Evolutionary conservation across 2,888 invertebrate species (phyloP).

Genomic region (Marronus borbonicus): DNA sequence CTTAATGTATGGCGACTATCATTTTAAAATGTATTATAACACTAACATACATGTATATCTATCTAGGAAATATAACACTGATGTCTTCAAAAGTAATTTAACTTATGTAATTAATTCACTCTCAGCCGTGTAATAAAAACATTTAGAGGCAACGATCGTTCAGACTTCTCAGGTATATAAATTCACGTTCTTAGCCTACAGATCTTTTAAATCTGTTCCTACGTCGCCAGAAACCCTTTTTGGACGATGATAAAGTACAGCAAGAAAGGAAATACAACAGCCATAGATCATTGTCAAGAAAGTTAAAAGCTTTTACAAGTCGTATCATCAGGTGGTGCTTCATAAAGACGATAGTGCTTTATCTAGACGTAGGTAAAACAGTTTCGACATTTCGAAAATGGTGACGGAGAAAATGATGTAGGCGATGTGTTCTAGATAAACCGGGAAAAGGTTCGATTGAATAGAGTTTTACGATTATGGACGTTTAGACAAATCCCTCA

Average conservation of each 20-base stretch:
- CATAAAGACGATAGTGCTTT: conserved; percentile 32
- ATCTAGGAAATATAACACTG: too few species aligned
- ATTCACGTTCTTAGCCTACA: conserved; percentile 5
- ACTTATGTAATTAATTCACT: neutral
- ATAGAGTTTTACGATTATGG: conserved; percentile 32
- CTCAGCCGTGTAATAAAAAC: neutral
- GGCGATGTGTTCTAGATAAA: conserved; percentile 36
- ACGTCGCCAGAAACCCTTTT: conserved; percentile 33
- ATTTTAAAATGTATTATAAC: too few species aligned
- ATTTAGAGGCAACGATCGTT: neutral
- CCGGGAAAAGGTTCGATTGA: conserved; percentile 3
- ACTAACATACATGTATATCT: too few species aligned
- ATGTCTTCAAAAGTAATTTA: too few species aligned
- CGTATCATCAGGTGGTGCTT: conserved; percentile 43
- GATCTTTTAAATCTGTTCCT: conserved; percentile 29
- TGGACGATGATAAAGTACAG: conserved; percentile 37
- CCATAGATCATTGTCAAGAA: conserved; percentile 48
- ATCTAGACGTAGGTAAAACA: conserved; percentile 29
- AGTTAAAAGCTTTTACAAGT: conserved; percentile 47
- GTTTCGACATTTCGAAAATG: conserved; percentile 31
- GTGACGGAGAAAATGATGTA: conserved; percentile 44
- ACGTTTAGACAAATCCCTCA: conserved; percentile 22
- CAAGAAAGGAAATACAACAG: conserved; percentile 51
- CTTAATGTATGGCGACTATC: too few species aligned
- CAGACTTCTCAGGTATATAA: conserved; percentile 11